Base-by-base conservation (phyloP, 2,113 vertebrate species). In the Ginglymostoma cirratum region DNA sequence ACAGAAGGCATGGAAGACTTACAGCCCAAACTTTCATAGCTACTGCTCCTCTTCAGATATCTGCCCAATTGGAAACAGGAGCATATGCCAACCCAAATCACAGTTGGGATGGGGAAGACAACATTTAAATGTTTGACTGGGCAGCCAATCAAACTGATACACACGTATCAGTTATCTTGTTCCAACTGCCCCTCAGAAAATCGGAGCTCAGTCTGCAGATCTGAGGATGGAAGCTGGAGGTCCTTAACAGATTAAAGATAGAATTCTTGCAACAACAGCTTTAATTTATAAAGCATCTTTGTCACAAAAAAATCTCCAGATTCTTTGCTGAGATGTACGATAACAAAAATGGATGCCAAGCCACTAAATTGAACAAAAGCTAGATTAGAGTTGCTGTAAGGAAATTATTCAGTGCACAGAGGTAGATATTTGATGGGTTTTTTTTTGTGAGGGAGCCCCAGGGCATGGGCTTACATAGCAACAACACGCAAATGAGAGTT, bases 261-360 rank as follows among this genome's bases (percentile, higher is more conserved):
- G 80, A 42, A 83, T 83, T 83, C 80, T 83, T 83, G 80, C 38
- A 83, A 83, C 38, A 83, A 83, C 76, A 80, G 76, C 80, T 83
- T 80, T 21, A 38, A 21, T 83, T 83, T 83, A 83, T 83, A 45
- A 80, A 83, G 38, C 38, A 23, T 21, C 38, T 83, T 83, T 83
- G 42, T 45, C 38, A 21, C 21, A 21, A 38, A 83, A 42, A 83
- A 45, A 5, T 42, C 80, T 15, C 80, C 23, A 83, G 38, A 17
- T 61, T 30, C 23, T 87, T 61, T 34, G 34, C 19, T 17, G 52
- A 24, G 45, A 12, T 24, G 3, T n/a, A 76, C 34, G 34, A 76
- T 0, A 76, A 76, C 7, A 34, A n/a, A 76, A 76, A 76, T 76
- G 72, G 10, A 76, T 76, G 30, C 30, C 17, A n/a, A 83, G n/a